Conservation (phyloP, 2,113 vertebrate species). For the Apistogramma diplotaenia region DNA sequence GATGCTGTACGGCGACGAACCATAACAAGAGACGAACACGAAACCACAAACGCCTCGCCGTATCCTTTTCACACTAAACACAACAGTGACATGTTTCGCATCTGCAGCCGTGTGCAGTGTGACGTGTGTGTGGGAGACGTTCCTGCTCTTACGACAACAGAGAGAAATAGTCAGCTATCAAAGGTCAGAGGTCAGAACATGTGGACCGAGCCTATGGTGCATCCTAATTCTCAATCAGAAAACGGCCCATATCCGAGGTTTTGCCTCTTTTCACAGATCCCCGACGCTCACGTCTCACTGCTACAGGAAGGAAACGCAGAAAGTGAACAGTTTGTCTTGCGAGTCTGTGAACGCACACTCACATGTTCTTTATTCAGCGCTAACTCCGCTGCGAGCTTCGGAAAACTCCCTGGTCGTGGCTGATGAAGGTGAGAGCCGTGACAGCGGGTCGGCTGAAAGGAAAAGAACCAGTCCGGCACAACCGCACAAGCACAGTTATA, state of each 20-base stretch:
- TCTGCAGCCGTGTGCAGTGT: not conserved
- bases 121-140: not conserved
- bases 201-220: not conserved
- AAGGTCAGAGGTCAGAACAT: rapidly evolving
- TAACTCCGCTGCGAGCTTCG: not conserved
- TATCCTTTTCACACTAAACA: conserved; percentile 4
- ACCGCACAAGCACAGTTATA: not conserved
- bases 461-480: rapidly evolving
- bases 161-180: not conserved
- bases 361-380: not conserved
- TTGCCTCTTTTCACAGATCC: not conserved
- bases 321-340: not conserved
- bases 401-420: not conserved
- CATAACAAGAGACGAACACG: not conserved
- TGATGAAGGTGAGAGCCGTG: not conserved
- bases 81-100: not conserved
- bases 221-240: not conserved
- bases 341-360: rapidly evolving
- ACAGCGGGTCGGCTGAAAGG: not conserved
- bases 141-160: not conserved
- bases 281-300: not conserved
- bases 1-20: rapidly evolving
- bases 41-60: not conserved
- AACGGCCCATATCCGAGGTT: not conserved
- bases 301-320: not conserved